Conservation (phyloP, 2,888 invertebrate genomes). For the Sthenelais limicola region DNA sequence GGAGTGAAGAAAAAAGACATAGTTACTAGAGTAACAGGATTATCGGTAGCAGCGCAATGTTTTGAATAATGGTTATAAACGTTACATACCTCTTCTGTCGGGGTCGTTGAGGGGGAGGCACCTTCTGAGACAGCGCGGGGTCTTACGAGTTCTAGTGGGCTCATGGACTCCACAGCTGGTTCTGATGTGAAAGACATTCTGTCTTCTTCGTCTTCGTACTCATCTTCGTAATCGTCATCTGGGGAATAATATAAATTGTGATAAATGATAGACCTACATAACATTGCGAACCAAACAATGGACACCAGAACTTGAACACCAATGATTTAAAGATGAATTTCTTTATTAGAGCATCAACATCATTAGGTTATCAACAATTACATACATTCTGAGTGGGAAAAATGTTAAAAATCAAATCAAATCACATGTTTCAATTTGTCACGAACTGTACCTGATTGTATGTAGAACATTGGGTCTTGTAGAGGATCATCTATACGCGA, state of each 20-base stretch:
- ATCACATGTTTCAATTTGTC: too few species aligned
- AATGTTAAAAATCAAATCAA: too few species aligned
- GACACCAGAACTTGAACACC: too few species aligned
- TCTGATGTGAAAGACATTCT: constrained; percentile 52
- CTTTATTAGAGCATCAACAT: too few species aligned
- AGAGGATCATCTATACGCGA: constrained; percentile 68
- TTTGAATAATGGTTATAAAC: too few species aligned
- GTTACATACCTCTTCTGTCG: constrained; percentile 23
- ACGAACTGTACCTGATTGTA: constrained; percentile 2
- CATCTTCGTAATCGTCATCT: background rate
- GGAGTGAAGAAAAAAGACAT: background rate
- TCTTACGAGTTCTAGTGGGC: constrained; percentile 20
- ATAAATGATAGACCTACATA: too few species aligned
- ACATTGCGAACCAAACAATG: too few species aligned
- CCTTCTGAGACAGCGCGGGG: constrained; percentile 41
- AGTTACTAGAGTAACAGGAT: background rate
- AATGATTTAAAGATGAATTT: too few species aligned
- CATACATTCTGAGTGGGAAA: too few species aligned
- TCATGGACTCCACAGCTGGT: constrained; percentile 45
- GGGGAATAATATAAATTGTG: too few species aligned
- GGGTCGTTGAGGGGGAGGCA: constrained; percentile 32
- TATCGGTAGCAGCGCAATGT: too few species aligned
- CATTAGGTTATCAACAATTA: too few species aligned
- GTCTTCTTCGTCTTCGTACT: constrained; percentile 51
- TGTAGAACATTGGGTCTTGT: constrained; percentile 32